A percentile compares a stretch with the other conserved stretches of the same genome.
Evolutionary conservation across 2,888 invertebrate genomes (phyloP).

Genomic region (Drosophila imparisetae): DNA sequence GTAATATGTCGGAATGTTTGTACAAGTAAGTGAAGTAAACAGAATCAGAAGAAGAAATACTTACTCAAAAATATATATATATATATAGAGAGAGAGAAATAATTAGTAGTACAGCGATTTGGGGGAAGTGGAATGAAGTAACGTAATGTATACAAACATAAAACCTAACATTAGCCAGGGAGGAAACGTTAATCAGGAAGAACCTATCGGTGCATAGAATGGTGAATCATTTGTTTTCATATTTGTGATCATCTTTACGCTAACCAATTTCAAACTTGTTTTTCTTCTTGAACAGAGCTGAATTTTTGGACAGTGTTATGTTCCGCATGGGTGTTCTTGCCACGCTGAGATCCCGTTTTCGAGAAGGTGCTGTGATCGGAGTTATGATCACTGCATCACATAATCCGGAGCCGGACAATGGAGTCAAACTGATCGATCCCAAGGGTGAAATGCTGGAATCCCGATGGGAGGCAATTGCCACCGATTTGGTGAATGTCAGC

Average conservation of each 20-base stretch:
- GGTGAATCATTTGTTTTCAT: neutral
- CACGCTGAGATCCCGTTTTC: slow-evolving; percentile 92
- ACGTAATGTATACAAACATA: neutral
- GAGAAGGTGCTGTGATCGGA: slow-evolving; percentile 94
- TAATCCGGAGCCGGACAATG: slow-evolving; percentile 98
- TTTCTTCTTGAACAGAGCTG: slow-evolving; percentile 87
- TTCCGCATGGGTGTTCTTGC: slow-evolving; percentile 97
- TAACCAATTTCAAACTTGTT: neutral
- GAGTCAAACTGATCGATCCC: slow-evolving; percentile 98
- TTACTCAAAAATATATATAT: slow-evolving; percentile 1
- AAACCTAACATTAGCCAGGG: neutral
- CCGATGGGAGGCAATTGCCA: slow-evolving; percentile 96
- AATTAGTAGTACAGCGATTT: too few relatives aligned
- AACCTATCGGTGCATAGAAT: neutral
- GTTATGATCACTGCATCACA: slow-evolving; percentile 99
- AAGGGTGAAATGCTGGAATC: slow-evolving; percentile 97
- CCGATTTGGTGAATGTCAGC: slow-evolving; percentile 93
- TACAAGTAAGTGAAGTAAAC: neutral
- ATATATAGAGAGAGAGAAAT: neutral
- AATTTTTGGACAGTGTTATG: slow-evolving; percentile 94
- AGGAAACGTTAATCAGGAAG: neutral
- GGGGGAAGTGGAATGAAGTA: too few relatives aligned
- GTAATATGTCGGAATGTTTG: slow-evolving; percentile 1
- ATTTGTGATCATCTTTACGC: neutral
- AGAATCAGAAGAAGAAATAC: neutral